phyloP scores from a whole-genome alignment of 2,888 invertebrate species.

The Xestia sexstrigata region DNA sequence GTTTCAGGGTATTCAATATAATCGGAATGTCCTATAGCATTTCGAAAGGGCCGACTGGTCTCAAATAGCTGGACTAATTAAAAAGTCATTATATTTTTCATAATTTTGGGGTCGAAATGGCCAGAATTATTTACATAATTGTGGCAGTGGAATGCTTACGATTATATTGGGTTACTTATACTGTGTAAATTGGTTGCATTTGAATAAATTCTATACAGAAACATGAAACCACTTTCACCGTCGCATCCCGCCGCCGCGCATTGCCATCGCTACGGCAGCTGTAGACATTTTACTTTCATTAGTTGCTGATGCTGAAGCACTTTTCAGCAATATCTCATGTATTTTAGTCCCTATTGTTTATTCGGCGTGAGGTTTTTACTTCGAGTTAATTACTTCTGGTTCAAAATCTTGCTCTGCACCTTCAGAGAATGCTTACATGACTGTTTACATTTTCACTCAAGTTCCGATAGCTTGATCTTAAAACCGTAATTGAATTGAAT shows the following conservation, averaged over 20 bases:
- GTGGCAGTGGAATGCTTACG: constrained; percentile 5
- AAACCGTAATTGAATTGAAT: constrained; percentile 47
- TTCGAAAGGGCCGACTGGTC: constrained; percentile 13
- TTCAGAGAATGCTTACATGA: not conserved
- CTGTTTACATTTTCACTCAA: constrained; percentile 19
- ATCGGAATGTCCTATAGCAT: constrained; percentile 40
- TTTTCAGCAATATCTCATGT: not conserved
- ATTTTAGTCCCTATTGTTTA: not conserved
- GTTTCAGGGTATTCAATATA: constrained; percentile 38
- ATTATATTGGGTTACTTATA: not conserved
- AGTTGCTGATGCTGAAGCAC: not conserved
- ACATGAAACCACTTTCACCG: not conserved
- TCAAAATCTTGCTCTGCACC: constrained; percentile 5
- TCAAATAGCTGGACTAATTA: constrained; percentile 39
- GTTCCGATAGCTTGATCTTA: constrained; percentile 10
- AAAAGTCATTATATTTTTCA: constrained; percentile 46
- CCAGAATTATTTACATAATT: constrained; percentile 30
- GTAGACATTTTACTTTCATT: constrained; percentile 8
- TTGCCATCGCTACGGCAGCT: constrained; percentile 11
- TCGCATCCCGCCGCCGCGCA: not conserved
- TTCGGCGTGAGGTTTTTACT: not conserved
- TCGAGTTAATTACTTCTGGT: not conserved
- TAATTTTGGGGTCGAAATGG: constrained; percentile 28
- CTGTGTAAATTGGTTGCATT: constrained; percentile 1
- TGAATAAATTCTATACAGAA: not conserved